Conservation (phyloP, 2,113 vertebrate species). For the Epinephelus lanceolatus region DNA sequence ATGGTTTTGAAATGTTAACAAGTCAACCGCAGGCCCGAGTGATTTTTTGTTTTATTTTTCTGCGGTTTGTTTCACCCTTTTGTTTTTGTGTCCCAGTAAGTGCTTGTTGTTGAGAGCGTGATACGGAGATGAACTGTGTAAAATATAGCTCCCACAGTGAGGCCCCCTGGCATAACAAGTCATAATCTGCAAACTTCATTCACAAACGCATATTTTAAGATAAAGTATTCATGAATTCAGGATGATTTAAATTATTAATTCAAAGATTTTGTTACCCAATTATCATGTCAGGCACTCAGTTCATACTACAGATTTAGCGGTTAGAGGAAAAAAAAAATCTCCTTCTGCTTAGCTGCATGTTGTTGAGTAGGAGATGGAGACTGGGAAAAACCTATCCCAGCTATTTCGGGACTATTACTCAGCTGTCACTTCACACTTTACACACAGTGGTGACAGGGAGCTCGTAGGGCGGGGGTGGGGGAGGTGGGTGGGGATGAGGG, state of each 20-base stretch:
- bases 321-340: slow-evolving; percentile 36
- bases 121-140: slow-evolving; percentile 40
- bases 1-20: slow-evolving; percentile 66
- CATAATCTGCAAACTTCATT: slow-evolving; percentile 41
- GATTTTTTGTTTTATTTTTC: slow-evolving; percentile 3
- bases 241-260: slow-evolving; percentile 62
- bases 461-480: slow-evolving; percentile 61
- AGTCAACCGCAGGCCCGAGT: slow-evolving; percentile 34
- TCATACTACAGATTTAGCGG: slow-evolving; percentile 11
- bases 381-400: slow-evolving; percentile 72
- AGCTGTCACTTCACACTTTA: slow-evolving; percentile 84
- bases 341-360: slow-evolving; percentile 49
- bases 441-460: slow-evolving; percentile 77
- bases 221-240: slow-evolving; percentile 63
- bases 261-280: slow-evolving; percentile 61
- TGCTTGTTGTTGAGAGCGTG: slow-evolving; percentile 31
- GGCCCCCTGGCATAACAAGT: neutral
- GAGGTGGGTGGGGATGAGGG: neutral
- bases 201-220: slow-evolving; percentile 18
- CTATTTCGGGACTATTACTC: slow-evolving; percentile 84
- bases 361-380: slow-evolving; percentile 34
- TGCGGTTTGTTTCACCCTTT: slow-evolving; percentile 41
- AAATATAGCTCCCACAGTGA: slow-evolving; percentile 32
- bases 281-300: slow-evolving; percentile 53
- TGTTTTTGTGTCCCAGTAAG: slow-evolving; percentile 34